Base-by-base conservation (phyloP, 2,797 vertebrate genomes). In the Calcarius lapponicus region DNA sequence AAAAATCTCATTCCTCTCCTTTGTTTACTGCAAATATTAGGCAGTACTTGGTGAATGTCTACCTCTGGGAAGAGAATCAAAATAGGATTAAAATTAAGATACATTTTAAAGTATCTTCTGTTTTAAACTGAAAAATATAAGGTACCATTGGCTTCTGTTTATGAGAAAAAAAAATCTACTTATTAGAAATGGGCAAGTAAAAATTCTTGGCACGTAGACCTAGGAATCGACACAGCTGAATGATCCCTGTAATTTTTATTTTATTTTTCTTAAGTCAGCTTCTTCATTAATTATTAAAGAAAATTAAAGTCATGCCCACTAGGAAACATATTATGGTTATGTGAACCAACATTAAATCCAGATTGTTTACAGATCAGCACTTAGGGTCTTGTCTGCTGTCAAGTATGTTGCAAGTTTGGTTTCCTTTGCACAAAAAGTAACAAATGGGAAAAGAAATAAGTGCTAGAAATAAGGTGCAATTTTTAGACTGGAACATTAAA, bases 401-500 rank as follows among this genome's bases (percentile, higher is more conserved):
- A 61, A 58, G n/a, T 29, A 47, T 43, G 36, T 51, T 60, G 7
- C 82, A 83, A 75, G 34, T 93, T 82, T 86, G 26, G 22, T 83
- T 75, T 84, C 54, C 22, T 84, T 69, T 83, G 36, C n/a, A 70
- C 53, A 79, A 70, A 65, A 93, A 86, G 31, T 72, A 81, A 58
- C 36, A 69, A 65, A 88, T 43, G 54, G 54, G 43, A 69, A 93
- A 94, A 88, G 9, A 83, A 83, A 74, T 26, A 38, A 58, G 50
- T 54, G 32, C n/a, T 80, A 43, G 34, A 78, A 90, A 83, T 4
- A 4, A 86, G 11, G 28, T 43, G 10, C 28, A 83, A 54, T 74
- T 91, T 92, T 94, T 71, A 78, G 92, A 57, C 25, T 56, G 53
- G 25, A 91, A 91, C 53, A 90, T 67, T 73, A 80, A 96, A 82